phyloP scores from a whole-genome alignment of 2,797 vertebrate genomes.

The Anguilla anguilla region DNA sequence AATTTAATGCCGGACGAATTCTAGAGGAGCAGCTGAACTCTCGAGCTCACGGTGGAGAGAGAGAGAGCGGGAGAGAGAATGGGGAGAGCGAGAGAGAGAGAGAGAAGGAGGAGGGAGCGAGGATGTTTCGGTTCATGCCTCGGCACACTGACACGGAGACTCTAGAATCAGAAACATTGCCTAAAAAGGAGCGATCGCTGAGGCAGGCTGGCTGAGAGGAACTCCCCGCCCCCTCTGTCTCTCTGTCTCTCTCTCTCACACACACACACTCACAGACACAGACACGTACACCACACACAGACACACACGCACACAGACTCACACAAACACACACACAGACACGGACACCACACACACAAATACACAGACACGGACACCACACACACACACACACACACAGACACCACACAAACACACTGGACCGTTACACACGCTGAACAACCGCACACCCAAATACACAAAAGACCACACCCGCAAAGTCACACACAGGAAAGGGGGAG shows the following conservation, averaged over 20 bases:
- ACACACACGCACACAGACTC: conserved; percentile 18
- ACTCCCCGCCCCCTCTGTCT: conserved; percentile 26
- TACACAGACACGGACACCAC: not conserved
- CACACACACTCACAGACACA: conserved; percentile 26
- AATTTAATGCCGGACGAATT: not conserved
- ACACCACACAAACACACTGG: not conserved
- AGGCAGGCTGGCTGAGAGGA: conserved; percentile 41
- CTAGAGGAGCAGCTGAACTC: conserved; percentile 14
- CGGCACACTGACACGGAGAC: conserved; percentile 46
- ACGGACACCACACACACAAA: not conserved
- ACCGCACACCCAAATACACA: not conserved
- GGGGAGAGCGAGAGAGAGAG: conserved; percentile 18
- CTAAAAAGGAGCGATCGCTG: conserved; percentile 69
- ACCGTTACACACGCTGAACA: not conserved
- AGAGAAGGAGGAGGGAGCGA: not conserved
- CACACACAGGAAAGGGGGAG: not conserved
- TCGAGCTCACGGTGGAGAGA: not conserved
- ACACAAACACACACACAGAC: not conserved
- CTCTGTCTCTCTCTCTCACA: not conserved
- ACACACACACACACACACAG: not conserved
- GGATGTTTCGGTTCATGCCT: conserved; percentile 35
- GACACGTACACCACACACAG: conserved; percentile 5
- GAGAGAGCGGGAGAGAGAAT: not conserved
- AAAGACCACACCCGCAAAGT: not conserved
- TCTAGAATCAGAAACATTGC: conserved; percentile 62